phyloP scores from a whole-genome alignment of 2,888 invertebrate genomes.

The Hirtodrosophila histrioides region DNA sequence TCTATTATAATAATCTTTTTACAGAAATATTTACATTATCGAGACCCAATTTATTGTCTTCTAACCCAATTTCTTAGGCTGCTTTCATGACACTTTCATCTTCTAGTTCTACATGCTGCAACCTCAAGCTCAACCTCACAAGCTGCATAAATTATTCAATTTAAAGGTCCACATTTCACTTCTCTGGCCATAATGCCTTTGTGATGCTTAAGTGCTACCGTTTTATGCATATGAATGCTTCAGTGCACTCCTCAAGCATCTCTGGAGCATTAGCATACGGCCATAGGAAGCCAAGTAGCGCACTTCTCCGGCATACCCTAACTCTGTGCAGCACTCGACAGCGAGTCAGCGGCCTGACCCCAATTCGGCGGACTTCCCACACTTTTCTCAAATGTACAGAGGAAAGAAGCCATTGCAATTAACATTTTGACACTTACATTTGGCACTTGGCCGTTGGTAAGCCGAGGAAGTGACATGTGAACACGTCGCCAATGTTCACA shows the following conservation, averaged over 20 bases:
- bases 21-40: conserved; percentile 18
- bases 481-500: conserved; percentile 55
- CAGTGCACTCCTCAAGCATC: conserved; percentile 11
- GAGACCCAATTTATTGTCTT: conserved; percentile 21
- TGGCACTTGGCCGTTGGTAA: conserved; percentile 44
- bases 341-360: conserved; percentile 16
- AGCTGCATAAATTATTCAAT: conserved; percentile 51
- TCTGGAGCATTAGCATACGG: conserved; percentile 42
- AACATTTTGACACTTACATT: conserved; percentile 65
- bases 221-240: conserved; percentile 54
- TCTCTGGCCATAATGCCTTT: conserved; percentile 30
- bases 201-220: conserved; percentile 63
- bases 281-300: conserved; percentile 26
- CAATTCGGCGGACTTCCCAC: conserved; percentile 26
- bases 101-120: conserved; percentile 14
- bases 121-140: not conserved
- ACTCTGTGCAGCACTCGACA: not conserved
- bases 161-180: conserved; percentile 24
- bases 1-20: conserved; percentile 12
- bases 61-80: conserved; percentile 39
- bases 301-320: conserved; percentile 11
- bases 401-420: conserved; percentile 57
- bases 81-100: conserved; percentile 49
- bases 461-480: conserved; percentile 59
- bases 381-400: conserved; percentile 1